Base-by-base conservation (phyloP, 2,113 vertebrate species). In the Columba janthina region DNA sequence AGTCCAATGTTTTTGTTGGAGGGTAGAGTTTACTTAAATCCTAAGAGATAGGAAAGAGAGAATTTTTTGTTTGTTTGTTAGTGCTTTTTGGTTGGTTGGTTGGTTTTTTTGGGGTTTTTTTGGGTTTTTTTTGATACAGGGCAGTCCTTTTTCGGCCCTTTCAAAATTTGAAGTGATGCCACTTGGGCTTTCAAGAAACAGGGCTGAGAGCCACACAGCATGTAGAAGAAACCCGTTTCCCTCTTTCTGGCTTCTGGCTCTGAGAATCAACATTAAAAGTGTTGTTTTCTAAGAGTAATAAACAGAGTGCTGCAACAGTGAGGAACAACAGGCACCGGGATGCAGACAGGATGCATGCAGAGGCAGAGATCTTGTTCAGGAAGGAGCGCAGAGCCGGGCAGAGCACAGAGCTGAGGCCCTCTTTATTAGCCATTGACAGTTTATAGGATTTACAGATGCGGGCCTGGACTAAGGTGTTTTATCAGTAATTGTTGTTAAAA, bases 1-100 rank as follows among this genome's bases (percentile, higher is more conserved):
- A 42, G 26, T 34, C 34, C 69, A 48, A 0, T 3, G 4, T 0
- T 38, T 51, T n/a, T 75, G 31, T 21, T 61, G 2, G 11, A 69
- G 60, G 10, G 22, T 4, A 12, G 5, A 3, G 3, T 48, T 81
- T 61, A n/a, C 8, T 48, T 72, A 48, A 79, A 72, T 42, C 12
- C 2, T 6, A 25, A 69, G 12, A 61, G 3, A 4, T 3, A 9
- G 21, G 16, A 64, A 57, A 34, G 4, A 40, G 21, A 6, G 40
- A 40, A n/a, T n/a, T n/a, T 40, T 40, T 40, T 13, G 11, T 40
- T 40, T 40, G 16, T 17, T 44, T 14, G n/a, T n/a, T n/a, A n/a
- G n/a, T n/a, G n/a, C n/a, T n/a, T n/a, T n/a, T n/a, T n/a, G n/a
- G n/a, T n/a, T n/a, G n/a, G n/a, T n/a, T n/a, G n/a, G n/a, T n/a